Conservation (phyloP, 2,888 invertebrate species). For the Tenthredo distinguenda region DNA sequence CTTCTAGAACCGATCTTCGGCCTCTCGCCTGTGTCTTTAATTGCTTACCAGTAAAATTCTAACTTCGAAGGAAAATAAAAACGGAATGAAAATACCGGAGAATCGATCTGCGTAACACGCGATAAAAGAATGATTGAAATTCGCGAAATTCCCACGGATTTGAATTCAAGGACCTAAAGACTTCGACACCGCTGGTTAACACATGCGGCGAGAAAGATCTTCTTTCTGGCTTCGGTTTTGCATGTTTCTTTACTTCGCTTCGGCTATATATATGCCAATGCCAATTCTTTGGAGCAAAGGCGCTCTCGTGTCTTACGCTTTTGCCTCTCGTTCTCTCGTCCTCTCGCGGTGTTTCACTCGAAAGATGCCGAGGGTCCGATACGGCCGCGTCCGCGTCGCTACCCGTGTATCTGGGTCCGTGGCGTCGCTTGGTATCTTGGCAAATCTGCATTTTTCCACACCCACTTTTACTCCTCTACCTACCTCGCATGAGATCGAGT, state of each 20-base stretch:
- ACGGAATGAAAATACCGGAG: not conserved
- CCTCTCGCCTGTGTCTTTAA: not conserved
- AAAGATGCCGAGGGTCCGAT: conserved; percentile 66
- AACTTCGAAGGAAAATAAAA: not conserved
- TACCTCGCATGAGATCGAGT: conserved; percentile 42
- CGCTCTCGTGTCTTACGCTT: conserved; percentile 48
- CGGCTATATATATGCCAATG: conserved; percentile 17
- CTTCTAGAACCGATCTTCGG: not conserved
- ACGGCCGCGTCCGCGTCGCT: conserved; percentile 67
- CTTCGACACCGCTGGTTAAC: conserved; percentile 67
- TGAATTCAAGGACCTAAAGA: conserved; percentile 57
- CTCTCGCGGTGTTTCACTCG: conserved; percentile 57
- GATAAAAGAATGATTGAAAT: not conserved
- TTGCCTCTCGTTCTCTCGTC: conserved; percentile 53
- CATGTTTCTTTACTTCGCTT: conserved; percentile 29
- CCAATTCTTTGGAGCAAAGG: conserved; percentile 26
- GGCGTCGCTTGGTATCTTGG: conserved; percentile 59
- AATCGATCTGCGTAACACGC: not conserved
- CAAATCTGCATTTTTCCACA: conserved; percentile 60
- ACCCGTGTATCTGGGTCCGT: conserved; percentile 62
- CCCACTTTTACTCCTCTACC: conserved; percentile 42
- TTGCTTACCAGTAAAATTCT: not conserved
- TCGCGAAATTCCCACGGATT: not conserved
- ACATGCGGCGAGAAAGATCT: conserved; percentile 64
- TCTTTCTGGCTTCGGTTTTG: conserved; percentile 47